A percentile compares a stretch with the other conserved stretches of the same genome.
Conservation (phyloP, 2,113 vertebrate species). For the Xenopus borealis region DNA sequence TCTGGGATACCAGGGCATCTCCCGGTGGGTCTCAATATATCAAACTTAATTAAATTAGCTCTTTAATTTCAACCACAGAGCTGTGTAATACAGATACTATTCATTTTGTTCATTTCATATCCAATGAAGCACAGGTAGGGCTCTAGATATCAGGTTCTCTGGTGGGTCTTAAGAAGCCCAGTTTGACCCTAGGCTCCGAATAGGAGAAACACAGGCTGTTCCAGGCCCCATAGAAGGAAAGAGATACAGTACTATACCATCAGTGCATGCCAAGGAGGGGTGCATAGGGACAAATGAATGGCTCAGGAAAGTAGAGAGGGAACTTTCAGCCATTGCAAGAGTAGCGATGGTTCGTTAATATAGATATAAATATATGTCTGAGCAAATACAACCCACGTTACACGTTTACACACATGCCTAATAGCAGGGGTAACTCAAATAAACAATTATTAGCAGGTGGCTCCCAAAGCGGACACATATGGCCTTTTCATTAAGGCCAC, state of each 20-base stretch:
- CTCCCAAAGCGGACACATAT: neutral
- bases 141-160: no score
- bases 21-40: no score
- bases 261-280: neutral
- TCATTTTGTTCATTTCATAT: no score
- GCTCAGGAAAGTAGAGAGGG: neutral
- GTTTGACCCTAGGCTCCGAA: no score
- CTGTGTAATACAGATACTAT: no score
- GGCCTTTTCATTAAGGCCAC: neutral
- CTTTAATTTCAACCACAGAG: no score
- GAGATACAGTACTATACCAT: neutral
- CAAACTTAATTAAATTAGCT: no score
- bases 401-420: constrained; percentile 1
- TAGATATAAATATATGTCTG: constrained; percentile 8
- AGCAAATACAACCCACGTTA: neutral
- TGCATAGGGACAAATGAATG: neutral
- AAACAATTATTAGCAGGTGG: constrained; percentile 9
- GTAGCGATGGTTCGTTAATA: neutral
- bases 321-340: neutral
- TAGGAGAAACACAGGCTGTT: no score
- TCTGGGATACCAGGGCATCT: no score
- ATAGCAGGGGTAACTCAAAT: neutral
- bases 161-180: no score
- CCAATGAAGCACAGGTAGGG: no score
- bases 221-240: no score